Base-by-base conservation (phyloP, 2,113 vertebrate species). In the Mystacornis crossleyi region DNA sequence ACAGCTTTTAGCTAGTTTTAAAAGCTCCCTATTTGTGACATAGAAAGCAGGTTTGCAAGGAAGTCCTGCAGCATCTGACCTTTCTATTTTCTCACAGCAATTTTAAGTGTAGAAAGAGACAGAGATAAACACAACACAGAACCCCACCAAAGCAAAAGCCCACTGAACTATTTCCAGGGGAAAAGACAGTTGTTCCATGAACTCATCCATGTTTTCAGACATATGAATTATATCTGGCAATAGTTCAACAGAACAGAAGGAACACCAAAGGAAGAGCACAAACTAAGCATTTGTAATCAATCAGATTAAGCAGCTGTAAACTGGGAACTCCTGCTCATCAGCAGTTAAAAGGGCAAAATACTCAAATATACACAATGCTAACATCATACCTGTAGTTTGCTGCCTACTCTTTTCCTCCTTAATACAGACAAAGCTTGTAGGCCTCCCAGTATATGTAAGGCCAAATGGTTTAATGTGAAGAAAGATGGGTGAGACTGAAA, bases 171-270 rank as follows among this genome's bases (percentile, higher is more conserved):
- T 79, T 94, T 90, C 88, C 93, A 88, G 80, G 75, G 40, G 24
- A 90, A 93, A 92, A 86, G 78, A 53, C 67, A 91, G 58, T 71
- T 89, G 36, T 86, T 96, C 89, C 88, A 84, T 28, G 71, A 90
- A 72, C 50, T 69, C 55, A 90, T 90, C 90, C 92, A 38, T 57
- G 80, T 92, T 95, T 94, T 88, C 82, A 90, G 75, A 60, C 82
- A 48, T 19, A 64, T 0, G 0, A 86, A 36, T 84, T 90, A 3
- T 36, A 88, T 67, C 72, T 97, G 90, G 80, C 88, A 89, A n/a
- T 2, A 78, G 40, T 24, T 93, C 86, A 89, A 66, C 31, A 92
- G 85, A 95, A 83, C 67, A 90, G 69, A 69, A 77, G 67, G 71
- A 86, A 81, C 51, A 83, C 74, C 47, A 71, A 18, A 90, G 80